phyloP scores from a whole-genome alignment of 2,888 invertebrate genomes.

The Drosophila acutilabella region DNA sequence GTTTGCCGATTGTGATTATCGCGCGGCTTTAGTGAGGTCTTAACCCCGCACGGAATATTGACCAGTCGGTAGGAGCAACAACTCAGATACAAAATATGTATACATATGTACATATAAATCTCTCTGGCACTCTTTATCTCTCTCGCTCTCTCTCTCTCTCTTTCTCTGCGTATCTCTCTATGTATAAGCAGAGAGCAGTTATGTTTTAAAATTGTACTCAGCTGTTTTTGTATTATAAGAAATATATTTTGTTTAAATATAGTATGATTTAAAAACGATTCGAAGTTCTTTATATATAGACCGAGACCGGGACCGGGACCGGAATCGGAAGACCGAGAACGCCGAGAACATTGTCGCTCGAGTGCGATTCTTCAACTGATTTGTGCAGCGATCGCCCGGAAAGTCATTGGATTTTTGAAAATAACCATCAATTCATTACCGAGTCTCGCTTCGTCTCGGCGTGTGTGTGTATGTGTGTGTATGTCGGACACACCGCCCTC shows the following conservation, averaged over 20 bases:
- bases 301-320: slow-evolving; percentile 2
- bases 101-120: slow-evolving; percentile 7
- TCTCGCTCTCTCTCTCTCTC: background rate
- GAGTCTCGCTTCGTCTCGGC: slow-evolving; percentile 38
- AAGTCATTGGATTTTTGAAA: slow-evolving; percentile 85
- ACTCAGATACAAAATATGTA: slow-evolving; percentile 35
- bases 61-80: slow-evolving; percentile 50
- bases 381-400: slow-evolving; percentile 83
- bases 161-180: slow-evolving; percentile 4
- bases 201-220: slow-evolving; percentile 18
- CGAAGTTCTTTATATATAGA: background rate
- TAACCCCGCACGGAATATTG: slow-evolving; percentile 75
- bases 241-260: slow-evolving; percentile 10
- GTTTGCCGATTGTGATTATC: slow-evolving; percentile 81
- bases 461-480: slow-evolving; percentile 17
- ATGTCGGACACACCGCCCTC: slow-evolving; percentile 69
- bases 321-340: slow-evolving; percentile 31
- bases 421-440: slow-evolving; percentile 78
- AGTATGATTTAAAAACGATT: slow-evolving; percentile 5
- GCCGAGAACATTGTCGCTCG: slow-evolving; percentile 78
- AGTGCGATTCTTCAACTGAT: slow-evolving; percentile 84
- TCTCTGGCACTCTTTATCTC: background rate
- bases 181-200: slow-evolving; percentile 10
- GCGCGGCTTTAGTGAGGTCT: slow-evolving; percentile 77
- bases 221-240: slow-evolving; percentile 5